Base-by-base conservation (phyloP, 2,797 vertebrate species). In the Capromys pilorides region DNA sequence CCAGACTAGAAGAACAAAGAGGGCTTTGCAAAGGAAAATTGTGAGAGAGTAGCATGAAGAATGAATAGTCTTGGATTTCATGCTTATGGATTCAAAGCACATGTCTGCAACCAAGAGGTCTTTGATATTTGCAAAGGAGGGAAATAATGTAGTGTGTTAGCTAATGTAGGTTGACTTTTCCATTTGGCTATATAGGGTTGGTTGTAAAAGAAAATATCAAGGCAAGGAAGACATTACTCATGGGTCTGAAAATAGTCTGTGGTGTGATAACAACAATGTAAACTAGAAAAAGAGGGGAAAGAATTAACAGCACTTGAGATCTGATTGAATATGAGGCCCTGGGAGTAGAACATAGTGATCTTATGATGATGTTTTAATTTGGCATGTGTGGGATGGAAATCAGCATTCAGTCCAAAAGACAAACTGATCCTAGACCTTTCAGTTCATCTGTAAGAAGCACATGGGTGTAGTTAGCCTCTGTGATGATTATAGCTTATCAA, bases 41-140 rank as follows among this genome's bases (percentile, higher is more conserved):
- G 66, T 73, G 51, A 51, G 62, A 41, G 82, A 93, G 86, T 57
- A 87, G 16, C 87, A 83, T 81, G 51, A 94, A 90, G 83, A 62
- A 83, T 84, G n/a, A 95, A 94, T 87, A 11, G 28, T 67, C 94
- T 90, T 85, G 82, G 88, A 91, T 90, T 91, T 10, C 5, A n/a
- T 26, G 49, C 57, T 90, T 59, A 24, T 26, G 36, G 21, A 57
- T 79, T 88, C 82, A 71, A 91, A 95, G 21, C 96, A 78, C 54
- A 73, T 93, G 75, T 80, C 36, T 36, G 24, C 19, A 93, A 45
- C 73, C 93, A 94, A 87, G 77, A 61, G 92, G 59, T 81, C 45
- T 78, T 71, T 85, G 78, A 88, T 93, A 79, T 54, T 92, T 94
- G 91, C 16, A 33, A 36, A 96, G 85, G 57, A 64, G 26, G 5